Evolutionary conservation across 2,113 vertebrate species (phyloP), one percentile per base, ranked within the genome.

Genomic region (Spea bombifrons): DNA sequence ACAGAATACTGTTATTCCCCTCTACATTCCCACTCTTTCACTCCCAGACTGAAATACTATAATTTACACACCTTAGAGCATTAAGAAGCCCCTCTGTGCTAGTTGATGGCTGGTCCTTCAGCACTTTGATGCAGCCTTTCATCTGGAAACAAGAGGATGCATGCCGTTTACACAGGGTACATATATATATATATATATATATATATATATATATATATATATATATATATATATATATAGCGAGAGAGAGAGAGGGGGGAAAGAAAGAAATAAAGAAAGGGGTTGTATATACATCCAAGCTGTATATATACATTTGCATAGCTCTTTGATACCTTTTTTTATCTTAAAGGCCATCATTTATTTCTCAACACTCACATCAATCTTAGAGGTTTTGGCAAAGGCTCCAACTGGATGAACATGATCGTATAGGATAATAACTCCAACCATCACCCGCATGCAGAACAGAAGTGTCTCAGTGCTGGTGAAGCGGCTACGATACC

Each of bases 391-490:
- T 91, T 96, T 96, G 15, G 96, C 95, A 0, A 97, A 97, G 78
- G 96, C 95, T 72, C 96, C 96, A 68, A 97, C 95, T 0, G 96
- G 96, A 81, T 97, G 96, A 61, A 97, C 96, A 0, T 97, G 96
- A 87, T 97, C 96, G 0, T 97, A 97, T 83, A 97, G 94, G 83
- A 97, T 97, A 85, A 97, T 96, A 89, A 97, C 95, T 0, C 95
- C 95, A 0, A 97, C 95, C 95, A 97, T 97, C 84, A 97, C 95
- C 82, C 96, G 82, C 95, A 97, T 96, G 83, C 96, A 97, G 93
- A 97, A 97, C 76, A 96, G 91, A 86, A 96, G 94, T 52, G 96
- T 97, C 89, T 97, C 95, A 0, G 94, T 96, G 89, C 94, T 97
- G 86, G 95, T 96, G 90, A 97, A 97, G 47, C 96, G 92, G 85